phyloP scores from a whole-genome alignment of 2,113 vertebrate species.

The Drymodes brunneopygia region DNA sequence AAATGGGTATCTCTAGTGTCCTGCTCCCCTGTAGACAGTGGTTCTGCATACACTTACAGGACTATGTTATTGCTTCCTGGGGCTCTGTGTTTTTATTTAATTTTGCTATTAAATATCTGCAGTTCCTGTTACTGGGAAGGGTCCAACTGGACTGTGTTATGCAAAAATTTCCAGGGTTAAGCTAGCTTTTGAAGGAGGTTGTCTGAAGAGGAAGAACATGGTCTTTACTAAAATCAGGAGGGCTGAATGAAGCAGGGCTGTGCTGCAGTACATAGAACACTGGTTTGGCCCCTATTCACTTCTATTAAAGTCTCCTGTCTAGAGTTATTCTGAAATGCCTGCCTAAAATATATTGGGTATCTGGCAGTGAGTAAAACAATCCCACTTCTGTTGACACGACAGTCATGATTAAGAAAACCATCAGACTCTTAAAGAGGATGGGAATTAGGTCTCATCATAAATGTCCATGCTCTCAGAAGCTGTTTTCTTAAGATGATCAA shows the following conservation, averaged over 20 bases:
- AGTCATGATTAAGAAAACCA: background rate
- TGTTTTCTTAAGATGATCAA: background rate
- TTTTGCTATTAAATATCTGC: background rate
- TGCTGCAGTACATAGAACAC: background rate
- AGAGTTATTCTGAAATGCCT: background rate
- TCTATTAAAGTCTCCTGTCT: background rate
- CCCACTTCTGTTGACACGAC: background rate
- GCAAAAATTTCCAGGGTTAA: background rate
- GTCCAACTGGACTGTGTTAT: background rate
- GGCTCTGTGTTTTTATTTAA: background rate
- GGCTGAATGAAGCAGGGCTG: background rate
- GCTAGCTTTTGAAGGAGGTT: background rate
- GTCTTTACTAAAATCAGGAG: background rate
- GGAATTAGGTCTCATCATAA: background rate
- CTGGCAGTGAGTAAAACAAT: background rate
- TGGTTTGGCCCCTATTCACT: background rate
- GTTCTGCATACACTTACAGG: background rate
- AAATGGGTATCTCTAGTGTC: background rate
- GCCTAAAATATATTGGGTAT: background rate
- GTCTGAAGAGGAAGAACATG: background rate
- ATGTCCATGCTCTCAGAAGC: background rate
- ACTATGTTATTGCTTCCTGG: background rate
- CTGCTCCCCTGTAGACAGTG: background rate
- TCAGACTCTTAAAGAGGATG: background rate
- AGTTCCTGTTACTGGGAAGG: background rate